phyloP scores from a whole-genome alignment of 2,113 vertebrate genomes.

The Furnarius figulus region DNA sequence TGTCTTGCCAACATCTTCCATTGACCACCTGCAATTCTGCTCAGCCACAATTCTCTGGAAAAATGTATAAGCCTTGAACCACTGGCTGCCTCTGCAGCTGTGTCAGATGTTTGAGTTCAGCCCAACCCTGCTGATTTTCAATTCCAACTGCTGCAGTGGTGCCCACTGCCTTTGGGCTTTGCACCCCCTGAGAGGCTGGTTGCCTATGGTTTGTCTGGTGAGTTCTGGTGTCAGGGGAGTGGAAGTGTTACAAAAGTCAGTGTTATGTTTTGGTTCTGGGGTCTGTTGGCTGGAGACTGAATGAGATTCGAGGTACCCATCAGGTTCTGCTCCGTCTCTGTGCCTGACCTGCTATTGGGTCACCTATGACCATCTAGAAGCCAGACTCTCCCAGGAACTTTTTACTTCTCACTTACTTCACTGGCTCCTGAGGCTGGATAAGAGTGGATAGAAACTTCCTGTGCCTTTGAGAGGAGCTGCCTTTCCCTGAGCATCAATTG shows the following conservation, averaged over 20 bases:
- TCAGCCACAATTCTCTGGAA: not conserved
- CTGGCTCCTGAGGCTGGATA: not conserved
- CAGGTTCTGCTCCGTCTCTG: not conserved
- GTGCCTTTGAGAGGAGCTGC: not conserved
- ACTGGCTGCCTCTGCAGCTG: not conserved
- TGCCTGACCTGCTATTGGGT: not conserved
- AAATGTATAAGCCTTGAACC: not conserved
- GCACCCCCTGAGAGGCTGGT: not conserved
- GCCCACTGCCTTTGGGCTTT: not conserved
- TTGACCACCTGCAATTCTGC: not conserved
- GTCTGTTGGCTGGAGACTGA: not conserved
- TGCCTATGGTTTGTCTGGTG: not conserved
- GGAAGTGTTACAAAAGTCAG: not conserved
- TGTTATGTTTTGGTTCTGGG: not conserved
- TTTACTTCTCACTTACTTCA: not conserved
- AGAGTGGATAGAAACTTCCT: not conserved
- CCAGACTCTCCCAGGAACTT: not conserved
- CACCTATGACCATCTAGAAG: not conserved
- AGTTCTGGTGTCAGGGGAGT: not conserved
- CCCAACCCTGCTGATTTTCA: not conserved
- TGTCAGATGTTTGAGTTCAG: not conserved
- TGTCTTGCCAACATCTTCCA: not conserved
- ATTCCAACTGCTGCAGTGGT: not conserved
- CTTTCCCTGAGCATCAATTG: not conserved
- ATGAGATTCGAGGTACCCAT: not conserved